Conservation (phyloP, 2,113 vertebrate genomes). For the Hydropotes inermis region DNA sequence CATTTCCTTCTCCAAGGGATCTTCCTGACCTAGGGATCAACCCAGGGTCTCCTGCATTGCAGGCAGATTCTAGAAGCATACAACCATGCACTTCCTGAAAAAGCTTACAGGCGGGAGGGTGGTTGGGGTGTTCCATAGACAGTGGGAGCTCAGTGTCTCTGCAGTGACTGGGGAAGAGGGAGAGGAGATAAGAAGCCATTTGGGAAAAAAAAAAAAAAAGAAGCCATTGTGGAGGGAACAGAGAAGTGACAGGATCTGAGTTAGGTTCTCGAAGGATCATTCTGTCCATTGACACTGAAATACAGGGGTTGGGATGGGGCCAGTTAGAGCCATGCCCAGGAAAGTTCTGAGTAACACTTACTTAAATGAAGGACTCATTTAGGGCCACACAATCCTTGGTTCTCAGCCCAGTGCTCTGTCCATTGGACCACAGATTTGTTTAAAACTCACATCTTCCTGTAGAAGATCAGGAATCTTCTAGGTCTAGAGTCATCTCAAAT, state of each 20-base stretch:
- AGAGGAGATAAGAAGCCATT: background rate
- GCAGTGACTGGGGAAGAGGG: too few relatives aligned
- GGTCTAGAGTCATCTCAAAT: background rate
- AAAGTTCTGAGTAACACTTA: background rate
- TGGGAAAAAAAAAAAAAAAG: background rate
- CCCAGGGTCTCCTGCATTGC: background rate
- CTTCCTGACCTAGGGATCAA: background rate
- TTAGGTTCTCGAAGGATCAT: background rate
- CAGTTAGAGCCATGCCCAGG: background rate
- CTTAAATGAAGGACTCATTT: background rate
- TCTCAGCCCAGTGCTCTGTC: background rate
- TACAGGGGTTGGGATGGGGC: fast-evolving
- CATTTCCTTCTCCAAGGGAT: background rate
- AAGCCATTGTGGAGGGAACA: background rate
- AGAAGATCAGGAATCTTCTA: background rate
- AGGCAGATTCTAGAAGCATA: background rate
- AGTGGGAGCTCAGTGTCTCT: background rate
- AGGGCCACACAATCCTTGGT: background rate
- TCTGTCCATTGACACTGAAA: background rate
- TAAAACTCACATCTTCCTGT: background rate
- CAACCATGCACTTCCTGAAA: background rate
- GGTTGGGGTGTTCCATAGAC: background rate
- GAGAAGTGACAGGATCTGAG: background rate
- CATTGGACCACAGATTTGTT: background rate
- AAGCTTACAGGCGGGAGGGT: background rate